phyloP scores from a whole-genome alignment of 1,140 invertebrate genomes.

The Dysdera silvatica region DNA sequence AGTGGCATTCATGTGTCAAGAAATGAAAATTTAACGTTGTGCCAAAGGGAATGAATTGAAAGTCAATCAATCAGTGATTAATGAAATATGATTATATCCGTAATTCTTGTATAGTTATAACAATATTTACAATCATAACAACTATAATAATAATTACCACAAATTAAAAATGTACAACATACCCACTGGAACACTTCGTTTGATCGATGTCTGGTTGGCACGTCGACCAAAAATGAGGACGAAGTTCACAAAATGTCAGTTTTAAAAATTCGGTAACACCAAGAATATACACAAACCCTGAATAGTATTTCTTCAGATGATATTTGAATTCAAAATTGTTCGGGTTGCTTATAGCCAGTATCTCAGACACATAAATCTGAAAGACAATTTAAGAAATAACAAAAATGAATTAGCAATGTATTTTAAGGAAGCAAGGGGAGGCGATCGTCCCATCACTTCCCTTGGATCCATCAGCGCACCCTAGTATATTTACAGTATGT shows the following conservation, averaged over 20 bases:
- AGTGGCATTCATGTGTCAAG: too few species aligned
- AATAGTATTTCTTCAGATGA: slow-evolving; percentile 11
- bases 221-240: slow-evolving; percentile 29
- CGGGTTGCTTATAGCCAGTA: neutral
- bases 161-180: neutral
- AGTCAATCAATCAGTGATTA: too few species aligned
- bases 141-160: too few species aligned
- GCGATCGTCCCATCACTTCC: too few species aligned
- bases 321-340: neutral
- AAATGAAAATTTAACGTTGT: too few species aligned
- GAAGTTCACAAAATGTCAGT: slow-evolving; percentile 9
- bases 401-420: neutral
- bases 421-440: neutral
- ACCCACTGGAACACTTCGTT: slow-evolving; percentile 27
- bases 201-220: slow-evolving; percentile 26
- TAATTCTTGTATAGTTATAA: too few species aligned
- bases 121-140: too few species aligned
- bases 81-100: too few species aligned
- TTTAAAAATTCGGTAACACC: slow-evolving; percentile 17
- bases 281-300: slow-evolving; percentile 19
- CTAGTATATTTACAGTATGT: too few species aligned
- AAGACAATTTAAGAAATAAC: neutral
- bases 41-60: too few species aligned
- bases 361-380: slow-evolving; percentile 4
- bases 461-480: too few species aligned